Conservation (phyloP, 2,113 vertebrate species). For the Pimephales promelas region DNA sequence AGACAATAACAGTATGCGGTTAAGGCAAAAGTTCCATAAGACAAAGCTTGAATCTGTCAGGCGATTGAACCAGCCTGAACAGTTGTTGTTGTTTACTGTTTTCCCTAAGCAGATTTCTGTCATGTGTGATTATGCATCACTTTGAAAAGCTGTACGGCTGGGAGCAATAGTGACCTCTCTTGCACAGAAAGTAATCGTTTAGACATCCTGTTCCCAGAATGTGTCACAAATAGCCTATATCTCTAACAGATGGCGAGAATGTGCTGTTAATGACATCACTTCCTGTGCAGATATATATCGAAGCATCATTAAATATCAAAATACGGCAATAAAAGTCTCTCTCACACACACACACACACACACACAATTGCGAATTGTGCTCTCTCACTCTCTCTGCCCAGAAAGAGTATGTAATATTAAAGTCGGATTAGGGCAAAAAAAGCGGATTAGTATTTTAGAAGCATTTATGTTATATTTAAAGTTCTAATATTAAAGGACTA, state of each 20-base stretch:
- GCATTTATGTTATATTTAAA: conserved; percentile 77
- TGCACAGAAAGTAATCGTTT: conserved; percentile 24
- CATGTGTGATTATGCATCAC: conserved; percentile 48
- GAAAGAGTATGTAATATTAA: conserved; percentile 74
- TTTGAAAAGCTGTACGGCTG: conserved; percentile 22
- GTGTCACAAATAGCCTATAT: conserved; percentile 27
- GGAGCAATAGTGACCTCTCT: conserved; percentile 28
- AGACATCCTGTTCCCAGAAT: conserved; percentile 39
- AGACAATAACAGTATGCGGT: background rate
- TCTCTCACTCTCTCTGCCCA: conserved; percentile 60
- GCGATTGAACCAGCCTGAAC: conserved; percentile 15
- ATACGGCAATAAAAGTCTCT: conserved; percentile 31
- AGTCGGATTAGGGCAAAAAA: conserved; percentile 73
- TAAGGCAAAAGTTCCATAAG: background rate
- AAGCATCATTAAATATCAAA: conserved; percentile 16
- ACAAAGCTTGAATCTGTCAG: conserved; percentile 3
- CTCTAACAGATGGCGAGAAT: conserved; percentile 29
- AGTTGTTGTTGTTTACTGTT: conserved; percentile 50
- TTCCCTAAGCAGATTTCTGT: conserved; percentile 52
- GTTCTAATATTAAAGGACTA: conserved; percentile 74
- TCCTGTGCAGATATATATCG: conserved; percentile 21
- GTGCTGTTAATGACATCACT: conserved; percentile 30
- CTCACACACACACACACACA: background rate
- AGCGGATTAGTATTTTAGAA: conserved; percentile 78
- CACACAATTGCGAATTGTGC: background rate